Evolutionary conservation across 2,797 vertebrate species (phyloP), one percentile per base, ranked within the genome.

Genomic region (Urosaurus nigricauda): DNA sequence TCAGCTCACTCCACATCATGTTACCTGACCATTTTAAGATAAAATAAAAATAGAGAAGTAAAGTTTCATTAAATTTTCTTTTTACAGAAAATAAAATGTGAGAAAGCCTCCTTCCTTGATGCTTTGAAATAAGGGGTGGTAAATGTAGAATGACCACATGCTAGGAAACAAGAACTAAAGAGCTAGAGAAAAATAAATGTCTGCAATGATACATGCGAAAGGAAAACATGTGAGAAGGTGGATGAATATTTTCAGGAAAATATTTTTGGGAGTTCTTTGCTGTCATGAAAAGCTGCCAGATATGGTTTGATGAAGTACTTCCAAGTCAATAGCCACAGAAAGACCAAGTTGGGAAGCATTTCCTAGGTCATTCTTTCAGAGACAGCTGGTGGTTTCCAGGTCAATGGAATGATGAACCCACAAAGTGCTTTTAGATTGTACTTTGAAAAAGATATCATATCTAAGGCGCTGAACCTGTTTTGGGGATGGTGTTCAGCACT

Each of bases 161-260:
- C 86, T n/a, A 84, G 85, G 73, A 0, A 24, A 91, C 74, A 91
- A 87, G 91, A 90, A 70, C 83, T 84, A 5, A 32, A 2, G 63
- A 0, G 68, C 85, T 8, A 92, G 74, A 12, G 1, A 93, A 93
- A 58, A 88, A 21, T 84, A 35, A 43, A 9, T 47, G 51, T 40
- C 47, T 26, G 56, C 43, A 60, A 32, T 80, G 71, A 86, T 79
- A 77, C 79, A 43, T 40, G 2, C 4, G 14, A 80, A 92, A 93
- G 84, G 65, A 92, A 95, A 93, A 89, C 73, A 87, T 87, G 53
- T 35, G 92, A 91, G 85, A 83, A 90, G 26, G 74, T 90, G 83
- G 89, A 88, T 40, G 43, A 51, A 0, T 40, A 14, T 91, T 86
- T 94, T 86, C 83, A 84, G 60, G 86, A 19, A 71, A 71, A 47